These are phyloP conservation scores for Drosophila meridionalis DNA, from an alignment of 2,888 invertebrate genomes.

Conservation along the genomic window DNA sequence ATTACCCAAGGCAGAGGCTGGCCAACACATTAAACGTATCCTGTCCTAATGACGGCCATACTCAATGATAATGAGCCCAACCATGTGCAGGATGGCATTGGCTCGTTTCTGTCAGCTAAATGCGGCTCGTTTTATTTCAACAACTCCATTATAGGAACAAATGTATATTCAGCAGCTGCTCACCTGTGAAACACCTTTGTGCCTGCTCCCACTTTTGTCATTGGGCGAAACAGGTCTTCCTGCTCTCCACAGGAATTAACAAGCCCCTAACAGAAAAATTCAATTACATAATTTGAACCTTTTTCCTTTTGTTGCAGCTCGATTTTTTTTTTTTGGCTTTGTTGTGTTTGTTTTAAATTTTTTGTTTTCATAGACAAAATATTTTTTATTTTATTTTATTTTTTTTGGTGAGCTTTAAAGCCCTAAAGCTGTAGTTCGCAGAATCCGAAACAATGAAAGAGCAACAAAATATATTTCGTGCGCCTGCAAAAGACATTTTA, in stretches of 20 bases:
- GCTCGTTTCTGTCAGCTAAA: constrained; percentile 54
- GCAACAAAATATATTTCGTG: neutral
- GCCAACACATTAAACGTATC: constrained; percentile 27
- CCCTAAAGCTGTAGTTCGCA: neutral
- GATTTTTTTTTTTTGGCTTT: constrained; percentile 15
- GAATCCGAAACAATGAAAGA: constrained; percentile 15
- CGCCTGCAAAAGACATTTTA: constrained; percentile 6
- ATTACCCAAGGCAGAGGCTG: constrained; percentile 37
- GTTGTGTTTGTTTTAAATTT: constrained; percentile 51
- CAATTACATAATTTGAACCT: constrained; percentile 66
- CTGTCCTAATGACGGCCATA: constrained; percentile 60
- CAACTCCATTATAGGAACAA: constrained; percentile 66
- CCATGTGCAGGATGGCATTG: constrained; percentile 41
- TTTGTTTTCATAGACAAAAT: constrained; percentile 27
- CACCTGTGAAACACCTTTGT: constrained; percentile 29
- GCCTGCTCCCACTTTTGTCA: constrained; percentile 9
- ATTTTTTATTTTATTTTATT: neutral
- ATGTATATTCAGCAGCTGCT: constrained; percentile 13
- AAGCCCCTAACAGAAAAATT: constrained; percentile 70
- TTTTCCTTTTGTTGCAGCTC: constrained; percentile 22
- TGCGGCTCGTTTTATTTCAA: constrained; percentile 51
- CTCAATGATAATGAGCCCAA: constrained; percentile 57
- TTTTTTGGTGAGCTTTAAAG: constrained; percentile 14
- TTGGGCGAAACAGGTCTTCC: constrained; percentile 26
- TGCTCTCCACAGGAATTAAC: constrained; percentile 45